These are phyloP conservation scores for Ennomos fuscantarius DNA, from an alignment of 2,888 invertebrate species.

Conservation along the genomic window DNA sequence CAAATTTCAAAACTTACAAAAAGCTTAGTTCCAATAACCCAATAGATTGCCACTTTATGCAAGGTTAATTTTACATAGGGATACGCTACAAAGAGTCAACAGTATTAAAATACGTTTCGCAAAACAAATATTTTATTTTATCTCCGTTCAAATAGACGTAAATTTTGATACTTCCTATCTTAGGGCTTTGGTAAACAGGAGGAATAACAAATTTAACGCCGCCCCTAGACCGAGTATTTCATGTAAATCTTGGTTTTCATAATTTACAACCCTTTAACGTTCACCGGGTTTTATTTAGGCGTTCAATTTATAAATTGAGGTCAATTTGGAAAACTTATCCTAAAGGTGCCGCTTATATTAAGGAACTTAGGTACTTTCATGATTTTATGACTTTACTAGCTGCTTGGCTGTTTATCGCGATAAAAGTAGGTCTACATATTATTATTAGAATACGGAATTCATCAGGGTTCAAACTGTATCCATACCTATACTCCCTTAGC, in stretches of 20 bases:
- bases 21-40: conserved; percentile 3
- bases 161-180: conserved; percentile 25
- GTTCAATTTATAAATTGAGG: conserved; percentile 22
- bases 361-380: too few species aligned
- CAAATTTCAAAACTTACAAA: neutral
- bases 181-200: conserved; percentile 26
- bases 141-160: conserved; percentile 25
- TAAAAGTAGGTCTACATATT: too few species aligned
- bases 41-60: conserved; percentile 7
- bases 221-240: conserved; percentile 18
- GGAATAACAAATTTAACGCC: conserved; percentile 31
- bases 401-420: too few species aligned
- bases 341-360: neutral
- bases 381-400: too few species aligned
- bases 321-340: conserved; percentile 17
- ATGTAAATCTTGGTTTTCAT: conserved; percentile 38
- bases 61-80: conserved; percentile 12
- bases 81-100: conserved; percentile 20
- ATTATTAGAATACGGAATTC: too few species aligned
- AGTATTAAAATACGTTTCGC: conserved; percentile 22
- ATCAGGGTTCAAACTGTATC: too few species aligned
- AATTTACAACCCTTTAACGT: conserved; percentile 38
- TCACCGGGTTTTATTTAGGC: conserved; percentile 25
- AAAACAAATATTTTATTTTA: conserved; percentile 30
- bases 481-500: too few species aligned